Evolutionary conservation across 2,888 invertebrate species (phyloP), one percentile per base, ranked within the genome.

Genomic region (Spodoptera exigua): DNA sequence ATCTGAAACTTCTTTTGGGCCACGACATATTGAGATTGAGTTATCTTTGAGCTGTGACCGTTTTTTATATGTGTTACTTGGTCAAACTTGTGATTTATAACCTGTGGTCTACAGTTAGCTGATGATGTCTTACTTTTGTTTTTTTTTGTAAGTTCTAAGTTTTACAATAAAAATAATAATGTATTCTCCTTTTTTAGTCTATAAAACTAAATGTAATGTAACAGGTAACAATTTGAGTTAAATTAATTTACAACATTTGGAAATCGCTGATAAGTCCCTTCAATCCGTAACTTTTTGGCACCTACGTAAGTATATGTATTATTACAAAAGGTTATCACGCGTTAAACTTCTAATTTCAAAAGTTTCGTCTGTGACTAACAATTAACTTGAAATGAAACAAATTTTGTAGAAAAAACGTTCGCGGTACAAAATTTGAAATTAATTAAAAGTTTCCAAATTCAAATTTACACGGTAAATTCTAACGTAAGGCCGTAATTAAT

Each of bases 381-480:
- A 59, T 46, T 9, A 39, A 27, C 45, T 16, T n/a, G 47, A 13
- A 70, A 41, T 32, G 41, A 40, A 36, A 52, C 17, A 35, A 40
- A 36, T 71, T 67, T 41, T 40, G 4, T 11, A 53, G 46, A 72
- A 46, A 59, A 66, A 68, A 53, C 48, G 48, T 49, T 39, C 17
- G 59, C 41, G 21, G 48, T 18, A 32, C 48, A 27, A 62, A 72
- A 70, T 77, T 68, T 16, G 44, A 66, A 79, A 61, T 69, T 74
- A 63, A 78, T 77, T 79, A 68, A 77, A 77, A 72, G 60, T 76
- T 79, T 56, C 35, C 37, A 13, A 46, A 72, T 64, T 72, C 61
- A 43, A 53, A 61, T 18, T 61, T 60, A 51, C 36, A 21, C 45
- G 46, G 41, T 58, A 12, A 37, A 14, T 55, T 47, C 41, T 40